phyloP scores from a whole-genome alignment of 2,888 invertebrate species.

The Eledone cirrhosa region DNA sequence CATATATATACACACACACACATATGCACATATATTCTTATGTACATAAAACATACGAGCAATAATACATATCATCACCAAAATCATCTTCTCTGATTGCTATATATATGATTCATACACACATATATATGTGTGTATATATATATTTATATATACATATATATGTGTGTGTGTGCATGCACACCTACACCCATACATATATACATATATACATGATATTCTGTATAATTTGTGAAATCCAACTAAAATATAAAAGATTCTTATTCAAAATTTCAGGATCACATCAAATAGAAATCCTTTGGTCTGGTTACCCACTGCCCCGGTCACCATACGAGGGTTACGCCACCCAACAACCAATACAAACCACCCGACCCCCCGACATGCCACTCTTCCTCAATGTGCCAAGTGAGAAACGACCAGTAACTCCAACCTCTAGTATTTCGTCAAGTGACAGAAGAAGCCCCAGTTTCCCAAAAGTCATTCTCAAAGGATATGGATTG shows the following conservation, averaged over 20 bases:
- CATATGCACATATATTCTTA: too few relatives aligned
- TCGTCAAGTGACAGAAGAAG: not conserved
- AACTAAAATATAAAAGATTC: not conserved
- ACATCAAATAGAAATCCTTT: constrained; percentile 53
- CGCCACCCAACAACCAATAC: constrained; percentile 41
- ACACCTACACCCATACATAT: too few relatives aligned
- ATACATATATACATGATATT: too few relatives aligned
- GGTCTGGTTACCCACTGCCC: constrained; percentile 51
- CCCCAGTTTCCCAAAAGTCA: constrained; percentile 43
- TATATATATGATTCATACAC: not conserved
- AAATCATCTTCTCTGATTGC: not conserved
- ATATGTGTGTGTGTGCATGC: too few relatives aligned
- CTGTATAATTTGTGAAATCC: too few relatives aligned
- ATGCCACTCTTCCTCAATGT: not conserved
- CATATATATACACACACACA: too few relatives aligned
- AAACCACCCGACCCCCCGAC: not conserved
- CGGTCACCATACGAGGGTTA: constrained; percentile 50
- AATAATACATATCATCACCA: not conserved
- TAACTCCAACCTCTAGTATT: not conserved
- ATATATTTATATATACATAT: too few relatives aligned
- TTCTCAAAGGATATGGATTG: constrained; percentile 51
- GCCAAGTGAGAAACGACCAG: not conserved
- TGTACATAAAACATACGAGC: not conserved
- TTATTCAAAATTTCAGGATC: constrained; percentile 40
- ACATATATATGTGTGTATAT: not conserved